These are phyloP conservation scores for Coreoperca whiteheadi DNA, from an alignment of 2,113 vertebrate species.

Conservation along the genomic window DNA sequence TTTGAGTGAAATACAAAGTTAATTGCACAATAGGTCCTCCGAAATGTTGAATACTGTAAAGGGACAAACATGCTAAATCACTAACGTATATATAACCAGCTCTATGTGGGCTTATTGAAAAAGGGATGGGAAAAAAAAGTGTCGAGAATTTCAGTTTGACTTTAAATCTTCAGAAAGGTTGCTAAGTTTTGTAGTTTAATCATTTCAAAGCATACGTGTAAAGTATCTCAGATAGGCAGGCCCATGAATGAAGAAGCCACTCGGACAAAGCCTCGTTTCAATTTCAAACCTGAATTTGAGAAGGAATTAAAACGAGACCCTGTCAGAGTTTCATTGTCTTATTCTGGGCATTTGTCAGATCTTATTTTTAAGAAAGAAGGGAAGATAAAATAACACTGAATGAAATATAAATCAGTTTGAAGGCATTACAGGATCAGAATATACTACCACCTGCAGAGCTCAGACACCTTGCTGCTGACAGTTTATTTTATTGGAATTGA, in stretches of 20 bases:
- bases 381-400: neutral
- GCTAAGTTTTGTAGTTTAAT: neutral
- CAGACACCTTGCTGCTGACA: slow-evolving; percentile 16
- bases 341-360: slow-evolving; percentile 10
- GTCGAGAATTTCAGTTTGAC: too few relatives aligned
- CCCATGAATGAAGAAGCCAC: neutral
- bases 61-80: neutral
- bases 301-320: slow-evolving; percentile 11
- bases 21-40: neutral
- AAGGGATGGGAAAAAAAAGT: neutral
- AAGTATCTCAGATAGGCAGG: neutral
- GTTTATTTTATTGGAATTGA: slow-evolving; percentile 33
- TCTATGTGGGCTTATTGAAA: neutral
- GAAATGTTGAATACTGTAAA: neutral
- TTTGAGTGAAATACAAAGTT: neutral
- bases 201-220: neutral
- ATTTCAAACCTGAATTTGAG: slow-evolving; percentile 10
- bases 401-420: slow-evolving; percentile 36
- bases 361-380: slow-evolving; percentile 6
- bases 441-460: slow-evolving; percentile 28
- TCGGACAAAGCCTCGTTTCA: neutral
- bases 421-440: slow-evolving; percentile 34
- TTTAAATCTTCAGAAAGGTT: too few relatives aligned
- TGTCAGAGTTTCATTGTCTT: slow-evolving; percentile 25
- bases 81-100: neutral